Percentiles rank a stretch among this genome's conserved stretches.
phyloP scores from a whole-genome alignment of 53 echinoderm and acorn worm genomes.

The Glandiceps talaboti region DNA sequence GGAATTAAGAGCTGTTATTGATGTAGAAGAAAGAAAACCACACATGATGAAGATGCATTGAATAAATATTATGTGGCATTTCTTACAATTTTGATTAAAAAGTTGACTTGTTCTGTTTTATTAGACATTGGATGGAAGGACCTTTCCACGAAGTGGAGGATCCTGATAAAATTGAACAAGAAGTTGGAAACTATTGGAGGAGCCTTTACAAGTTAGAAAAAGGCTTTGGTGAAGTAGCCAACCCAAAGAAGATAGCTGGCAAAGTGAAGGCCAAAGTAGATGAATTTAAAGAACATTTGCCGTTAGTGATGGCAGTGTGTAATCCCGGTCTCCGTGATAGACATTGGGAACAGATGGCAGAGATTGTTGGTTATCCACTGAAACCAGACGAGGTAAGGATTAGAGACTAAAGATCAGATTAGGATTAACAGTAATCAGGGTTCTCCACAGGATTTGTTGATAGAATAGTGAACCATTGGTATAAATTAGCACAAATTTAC shows the following conservation, averaged over 20 bases:
- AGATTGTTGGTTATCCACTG: constrained; percentile 74
- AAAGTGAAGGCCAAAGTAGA: constrained; percentile 94
- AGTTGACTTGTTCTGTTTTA: too few relatives aligned
- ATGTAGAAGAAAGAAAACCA: too few relatives aligned
- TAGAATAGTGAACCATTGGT: too few relatives aligned
- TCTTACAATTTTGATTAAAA: too few relatives aligned
- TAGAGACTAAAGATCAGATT: too few relatives aligned
- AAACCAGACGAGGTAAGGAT: constrained; percentile 97
- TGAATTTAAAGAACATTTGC: constrained; percentile 81
- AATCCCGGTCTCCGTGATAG: constrained; percentile 86
- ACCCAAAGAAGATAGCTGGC: constrained; percentile 74
- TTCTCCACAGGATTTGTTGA: too few relatives aligned
- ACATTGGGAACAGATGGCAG: constrained; percentile 84
- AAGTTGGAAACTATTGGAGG: constrained; percentile 96
- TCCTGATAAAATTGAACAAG: constrained; percentile 70
- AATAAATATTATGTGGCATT: too few relatives aligned
- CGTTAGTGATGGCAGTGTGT: constrained; percentile 64
- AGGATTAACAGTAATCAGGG: too few relatives aligned
- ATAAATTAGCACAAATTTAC: too few relatives aligned
- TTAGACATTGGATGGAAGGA: constrained; percentile 87
- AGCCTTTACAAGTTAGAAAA: constrained; percentile 92
- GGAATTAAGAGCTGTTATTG: too few relatives aligned
- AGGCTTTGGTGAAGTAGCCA: constrained; percentile 56
- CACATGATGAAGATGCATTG: too few relatives aligned
- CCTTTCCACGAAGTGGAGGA: constrained; percentile 63